Percentiles rank a stretch among this genome's conserved stretches.
These are phyloP conservation scores for Planiliza haematocheilus DNA, from an alignment of 2,113 vertebrate genomes.

Conservation along the genomic window DNA sequence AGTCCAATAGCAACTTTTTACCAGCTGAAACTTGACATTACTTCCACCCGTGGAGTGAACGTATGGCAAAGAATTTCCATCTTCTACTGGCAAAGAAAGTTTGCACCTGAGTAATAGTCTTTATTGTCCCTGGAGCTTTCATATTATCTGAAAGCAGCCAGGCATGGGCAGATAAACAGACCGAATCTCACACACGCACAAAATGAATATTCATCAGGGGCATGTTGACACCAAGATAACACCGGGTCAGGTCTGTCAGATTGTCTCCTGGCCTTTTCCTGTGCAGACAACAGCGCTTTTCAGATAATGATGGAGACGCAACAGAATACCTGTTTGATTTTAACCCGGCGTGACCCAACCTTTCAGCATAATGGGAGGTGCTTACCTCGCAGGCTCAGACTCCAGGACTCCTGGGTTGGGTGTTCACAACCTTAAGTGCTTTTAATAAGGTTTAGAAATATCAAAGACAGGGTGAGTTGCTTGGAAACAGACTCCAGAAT, in stretches of 20 bases:
- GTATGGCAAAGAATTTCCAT: background rate
- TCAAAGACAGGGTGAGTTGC: slow-evolving; percentile 41
- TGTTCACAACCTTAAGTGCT: slow-evolving; percentile 54
- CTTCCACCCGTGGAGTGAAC: background rate
- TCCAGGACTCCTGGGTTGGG: slow-evolving; percentile 5
- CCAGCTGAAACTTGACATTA: background rate
- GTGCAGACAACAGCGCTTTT: slow-evolving; percentile 26
- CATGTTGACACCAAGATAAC: slow-evolving; percentile 64
- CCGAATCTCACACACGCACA: slow-evolving; percentile 8
- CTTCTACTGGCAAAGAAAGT: background rate
- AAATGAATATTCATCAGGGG: slow-evolving; percentile 76
- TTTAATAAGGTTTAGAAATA: slow-evolving; percentile 64
- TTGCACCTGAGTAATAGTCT: slow-evolving; percentile 6
- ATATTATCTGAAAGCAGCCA: slow-evolving; percentile 50
- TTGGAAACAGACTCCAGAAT: slow-evolving; percentile 18
- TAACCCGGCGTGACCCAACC: slow-evolving; percentile 66
- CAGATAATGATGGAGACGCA: slow-evolving; percentile 54
- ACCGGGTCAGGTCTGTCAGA: slow-evolving; percentile 65
- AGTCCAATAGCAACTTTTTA: background rate
- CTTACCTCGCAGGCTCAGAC: slow-evolving; percentile 43
- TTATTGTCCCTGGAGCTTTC: slow-evolving; percentile 33
- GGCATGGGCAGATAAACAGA: slow-evolving; percentile 28
- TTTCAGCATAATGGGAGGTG: slow-evolving; percentile 57
- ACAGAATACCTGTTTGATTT: slow-evolving; percentile 58
- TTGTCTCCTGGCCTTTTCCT: slow-evolving; percentile 64